Percentiles rank a stretch among this genome's conserved stretches.
phyloP scores from a whole-genome alignment of 2,888 invertebrate species.

The Mesoligia furuncula region DNA sequence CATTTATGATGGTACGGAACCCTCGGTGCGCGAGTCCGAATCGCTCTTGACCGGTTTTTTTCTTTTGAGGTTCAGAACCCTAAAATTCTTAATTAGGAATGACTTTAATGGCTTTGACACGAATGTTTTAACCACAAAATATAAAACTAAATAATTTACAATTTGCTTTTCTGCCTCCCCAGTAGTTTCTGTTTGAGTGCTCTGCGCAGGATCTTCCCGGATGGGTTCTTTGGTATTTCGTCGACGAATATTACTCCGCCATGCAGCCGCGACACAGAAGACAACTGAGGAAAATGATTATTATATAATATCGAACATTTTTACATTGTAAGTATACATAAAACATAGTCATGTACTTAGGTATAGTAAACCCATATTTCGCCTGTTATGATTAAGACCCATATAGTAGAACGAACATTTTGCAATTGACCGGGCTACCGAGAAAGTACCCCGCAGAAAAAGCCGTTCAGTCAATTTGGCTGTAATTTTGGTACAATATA shows the following conservation, averaged over 20 bases:
- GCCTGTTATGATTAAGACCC: background rate
- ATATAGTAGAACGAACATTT: background rate
- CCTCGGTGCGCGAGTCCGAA: too few species aligned
- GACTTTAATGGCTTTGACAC: background rate
- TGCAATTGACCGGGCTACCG: background rate
- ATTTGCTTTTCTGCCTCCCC: slow-evolving; percentile 71
- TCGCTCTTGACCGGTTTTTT: too few species aligned
- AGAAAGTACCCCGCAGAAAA: background rate
- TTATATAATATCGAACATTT: background rate
- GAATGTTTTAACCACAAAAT: background rate
- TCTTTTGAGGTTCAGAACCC: background rate
- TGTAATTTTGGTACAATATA: too few species aligned
- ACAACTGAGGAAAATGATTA: slow-evolving; percentile 74
- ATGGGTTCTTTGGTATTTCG: slow-evolving; percentile 93
- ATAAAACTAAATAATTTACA: slow-evolving; percentile 57
- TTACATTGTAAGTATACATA: background rate
- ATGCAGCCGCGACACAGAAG: slow-evolving; percentile 92
- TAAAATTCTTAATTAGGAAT: too few species aligned
- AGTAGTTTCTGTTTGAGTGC: slow-evolving; percentile 70
- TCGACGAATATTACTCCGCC: slow-evolving; percentile 93
- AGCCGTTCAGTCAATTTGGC: too few species aligned
- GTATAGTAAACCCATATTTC: background rate
- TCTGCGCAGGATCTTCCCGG: slow-evolving; percentile 93
- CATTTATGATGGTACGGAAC: too few species aligned
- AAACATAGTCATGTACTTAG: too few species aligned